Percentiles rank a stretch among this genome's conserved stretches.
phyloP scores from a whole-genome alignment of 2,797 vertebrate species.

The Alauda arvensis region DNA sequence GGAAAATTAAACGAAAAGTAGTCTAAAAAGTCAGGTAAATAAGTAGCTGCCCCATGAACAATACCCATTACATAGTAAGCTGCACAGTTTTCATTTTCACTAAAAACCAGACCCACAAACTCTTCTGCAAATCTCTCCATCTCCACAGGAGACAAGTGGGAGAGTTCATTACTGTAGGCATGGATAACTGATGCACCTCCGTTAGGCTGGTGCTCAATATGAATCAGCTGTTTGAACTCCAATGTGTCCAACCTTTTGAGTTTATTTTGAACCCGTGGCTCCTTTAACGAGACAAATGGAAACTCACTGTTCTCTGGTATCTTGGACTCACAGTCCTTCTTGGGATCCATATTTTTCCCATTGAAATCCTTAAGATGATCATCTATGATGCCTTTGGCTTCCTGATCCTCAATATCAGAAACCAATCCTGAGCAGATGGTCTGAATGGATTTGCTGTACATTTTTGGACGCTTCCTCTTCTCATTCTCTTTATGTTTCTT shows the following conservation, averaged over 20 bases:
- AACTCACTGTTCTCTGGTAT: slow-evolving; percentile 75
- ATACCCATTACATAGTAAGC: slow-evolving; percentile 96
- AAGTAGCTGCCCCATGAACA: slow-evolving; percentile 92
- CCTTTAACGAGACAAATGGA: slow-evolving; percentile 75
- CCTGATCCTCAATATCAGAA: slow-evolving; percentile 74
- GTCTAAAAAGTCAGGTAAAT: slow-evolving; percentile 96
- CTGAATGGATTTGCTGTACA: slow-evolving; percentile 95
- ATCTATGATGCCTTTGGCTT: slow-evolving; percentile 73
- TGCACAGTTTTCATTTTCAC: slow-evolving; percentile 87
- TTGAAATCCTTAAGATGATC: slow-evolving; percentile 72
- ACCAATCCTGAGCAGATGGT: slow-evolving; percentile 88
- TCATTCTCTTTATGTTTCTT: slow-evolving; percentile 98
- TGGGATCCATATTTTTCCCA: slow-evolving; percentile 75
- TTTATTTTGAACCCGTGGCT: slow-evolving; percentile 74
- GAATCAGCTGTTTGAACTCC: slow-evolving; percentile 90
- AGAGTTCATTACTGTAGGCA: slow-evolving; percentile 90
- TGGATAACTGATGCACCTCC: slow-evolving; percentile 93
- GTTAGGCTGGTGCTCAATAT: slow-evolving; percentile 94
- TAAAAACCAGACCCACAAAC: slow-evolving; percentile 90
- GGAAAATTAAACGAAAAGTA: slow-evolving; percentile 97
- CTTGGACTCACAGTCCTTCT: slow-evolving; percentile 70
- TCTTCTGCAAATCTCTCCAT: slow-evolving; percentile 91
- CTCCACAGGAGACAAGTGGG: slow-evolving; percentile 85
- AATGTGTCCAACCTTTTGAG: slow-evolving; percentile 81
- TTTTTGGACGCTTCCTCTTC: slow-evolving; percentile 92